Evolutionary conservation across 2,888 invertebrate genomes (phyloP), one percentile per base, ranked within the genome.

Genomic region (Harmothoe impar): DNA sequence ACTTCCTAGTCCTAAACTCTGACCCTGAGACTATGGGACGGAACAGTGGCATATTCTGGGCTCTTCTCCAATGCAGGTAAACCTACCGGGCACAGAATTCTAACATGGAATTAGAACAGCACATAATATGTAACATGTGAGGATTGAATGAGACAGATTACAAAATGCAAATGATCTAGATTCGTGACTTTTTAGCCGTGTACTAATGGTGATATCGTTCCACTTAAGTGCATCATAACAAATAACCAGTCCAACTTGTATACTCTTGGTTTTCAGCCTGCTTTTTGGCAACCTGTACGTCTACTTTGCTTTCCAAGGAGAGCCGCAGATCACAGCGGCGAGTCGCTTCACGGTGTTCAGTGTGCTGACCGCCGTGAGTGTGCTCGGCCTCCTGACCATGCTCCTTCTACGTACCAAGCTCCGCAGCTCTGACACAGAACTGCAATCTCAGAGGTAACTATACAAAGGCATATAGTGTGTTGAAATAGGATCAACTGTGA

Each of bases 31-130:
- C 98, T 0, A 98, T 99, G 95, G 98, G 98, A 15, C 97, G 99
- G 93, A 99, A 99, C 96, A 98, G 98, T 20, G 99, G 99, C 20
- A 97, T 99, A 86, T 99, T 99, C 96, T 99, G 99, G 99, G 99
- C 99, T 0, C 97, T 99, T 96, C 96, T 99, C 92, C 99, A 99
- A 96, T 97, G 97, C 96, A 98, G 98, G 98, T 98, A 95, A 93
- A 89, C n/a, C 10, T 85, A 43, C 43, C 43, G 7, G 25, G 3
- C 68, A 68, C 25, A n/a, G n/a, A 10, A 68, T n/a, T 68, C n/a
- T 78, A 78, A 62, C 20, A 62, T 17, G 10, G 54, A 52, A 52
- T 52, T 52, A 52, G 54, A n/a, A n/a, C 54, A 52, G 54, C 54
- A 52, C 12, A 52, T 52, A n/a, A n/a, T n/a, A n/a, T n/a, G n/a